phyloP scores from a whole-genome alignment of 2,888 invertebrate species.

The Epicampocera succincta region DNA sequence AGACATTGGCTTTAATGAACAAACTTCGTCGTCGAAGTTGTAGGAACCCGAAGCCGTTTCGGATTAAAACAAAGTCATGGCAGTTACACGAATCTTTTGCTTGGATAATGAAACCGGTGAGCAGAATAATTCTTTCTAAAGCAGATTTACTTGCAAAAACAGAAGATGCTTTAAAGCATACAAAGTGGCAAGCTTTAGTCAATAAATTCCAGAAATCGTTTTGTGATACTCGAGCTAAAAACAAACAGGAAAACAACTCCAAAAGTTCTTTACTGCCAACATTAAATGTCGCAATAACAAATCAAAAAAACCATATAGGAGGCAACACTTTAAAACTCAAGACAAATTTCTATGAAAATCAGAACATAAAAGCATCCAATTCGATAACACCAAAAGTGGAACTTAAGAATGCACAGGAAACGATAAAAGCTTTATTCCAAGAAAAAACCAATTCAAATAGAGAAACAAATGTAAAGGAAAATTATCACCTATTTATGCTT shows the following conservation, averaged over 20 bases:
- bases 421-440: no score
- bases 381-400: no score
- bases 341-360: no score
- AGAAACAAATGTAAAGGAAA: no score
- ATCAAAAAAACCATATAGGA: background rate
- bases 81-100: background rate
- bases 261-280: background rate
- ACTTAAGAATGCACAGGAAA: no score
- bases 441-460: no score
- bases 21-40: constrained; percentile 57
- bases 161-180: background rate
- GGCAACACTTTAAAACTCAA: no score
- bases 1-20: constrained; percentile 9
- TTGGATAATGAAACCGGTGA: constrained; percentile 58
- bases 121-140: constrained; percentile 15
- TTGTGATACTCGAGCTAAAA: background rate
- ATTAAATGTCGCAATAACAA: background rate
- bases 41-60: constrained; percentile 28
- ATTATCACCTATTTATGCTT: no score
- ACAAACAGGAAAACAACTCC: background rate
- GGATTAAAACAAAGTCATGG: background rate
- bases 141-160: background rate
- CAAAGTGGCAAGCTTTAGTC: background rate
- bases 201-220: no score
- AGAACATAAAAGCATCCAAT: no score